phyloP scores from a whole-genome alignment of 2,113 vertebrate genomes.

The Myiozetetes cayanensis region DNA sequence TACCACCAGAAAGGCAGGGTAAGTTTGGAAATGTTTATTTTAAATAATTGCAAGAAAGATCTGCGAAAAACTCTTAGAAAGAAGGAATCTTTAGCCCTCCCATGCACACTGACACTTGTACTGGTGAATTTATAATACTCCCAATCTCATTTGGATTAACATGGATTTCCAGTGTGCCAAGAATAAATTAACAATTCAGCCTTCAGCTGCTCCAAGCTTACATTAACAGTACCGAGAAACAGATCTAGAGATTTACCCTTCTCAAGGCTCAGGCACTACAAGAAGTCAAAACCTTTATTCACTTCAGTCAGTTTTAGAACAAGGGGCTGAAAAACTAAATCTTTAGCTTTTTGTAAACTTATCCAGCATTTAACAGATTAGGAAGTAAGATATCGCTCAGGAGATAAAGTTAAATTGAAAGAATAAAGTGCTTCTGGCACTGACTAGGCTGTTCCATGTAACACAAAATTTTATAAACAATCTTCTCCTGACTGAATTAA shows the following conservation, averaged over 20 bases:
- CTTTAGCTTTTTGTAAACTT: not conserved
- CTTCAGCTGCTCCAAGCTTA: not conserved
- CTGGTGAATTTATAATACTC: not conserved
- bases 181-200: not conserved
- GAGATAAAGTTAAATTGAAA: constrained; percentile 7
- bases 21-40: not conserved
- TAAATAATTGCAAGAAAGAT: not conserved
- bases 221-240: not conserved
- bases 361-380: not conserved
- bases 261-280: not conserved
- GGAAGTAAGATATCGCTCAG: not conserved
- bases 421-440: constrained; percentile 12
- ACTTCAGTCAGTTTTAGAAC: not conserved
- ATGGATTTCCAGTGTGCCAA: not conserved
- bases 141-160: not conserved
- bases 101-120: not conserved
- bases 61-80: not conserved
- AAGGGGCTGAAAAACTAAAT: not conserved
- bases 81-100: not conserved
- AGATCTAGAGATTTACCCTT: not conserved
- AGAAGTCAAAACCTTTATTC: not conserved
- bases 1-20: not conserved
- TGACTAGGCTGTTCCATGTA: not conserved
- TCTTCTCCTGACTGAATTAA: not conserved
- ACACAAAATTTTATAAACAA: not conserved